A percentile compares a stretch with the other conserved stretches of the same genome.
These are phyloP conservation scores for Gnatocerus cornutus DNA, from an alignment of 2,888 invertebrate genomes.

Conservation along the genomic window DNA sequence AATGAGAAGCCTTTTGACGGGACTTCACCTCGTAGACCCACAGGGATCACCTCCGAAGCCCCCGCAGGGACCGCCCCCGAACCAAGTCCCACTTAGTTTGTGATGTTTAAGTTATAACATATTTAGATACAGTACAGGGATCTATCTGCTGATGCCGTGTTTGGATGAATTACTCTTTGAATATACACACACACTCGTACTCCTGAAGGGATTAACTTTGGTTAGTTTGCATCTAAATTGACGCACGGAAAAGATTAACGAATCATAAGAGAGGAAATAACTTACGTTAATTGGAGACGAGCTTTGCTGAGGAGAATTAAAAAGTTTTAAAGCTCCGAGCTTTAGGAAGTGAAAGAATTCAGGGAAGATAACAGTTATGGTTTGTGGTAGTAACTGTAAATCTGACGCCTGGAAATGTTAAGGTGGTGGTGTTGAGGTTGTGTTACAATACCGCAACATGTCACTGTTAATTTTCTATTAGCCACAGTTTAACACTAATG, in stretches of 20 bases:
- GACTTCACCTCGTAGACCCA: conserved; percentile 53
- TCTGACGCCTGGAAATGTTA: background rate
- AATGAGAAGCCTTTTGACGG: conserved; percentile 66
- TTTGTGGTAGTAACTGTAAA: background rate
- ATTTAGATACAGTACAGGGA: conserved; percentile 57
- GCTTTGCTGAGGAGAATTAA: too few relatives aligned
- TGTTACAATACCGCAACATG: background rate
- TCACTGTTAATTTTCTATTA: background rate
- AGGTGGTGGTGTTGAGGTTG: background rate
- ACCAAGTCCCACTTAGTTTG: conserved; percentile 59
- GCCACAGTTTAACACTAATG: background rate
- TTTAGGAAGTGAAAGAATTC: too few relatives aligned
- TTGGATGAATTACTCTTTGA: conserved; percentile 49
- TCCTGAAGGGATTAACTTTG: conserved; percentile 51
- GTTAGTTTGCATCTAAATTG: conserved; percentile 56
- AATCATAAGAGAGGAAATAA: conserved; percentile 25
- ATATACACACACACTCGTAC: conserved; percentile 42
- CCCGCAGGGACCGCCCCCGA: conserved; percentile 47
- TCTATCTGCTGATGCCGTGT: conserved; percentile 15
- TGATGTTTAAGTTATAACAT: conserved; percentile 66
- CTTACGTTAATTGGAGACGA: too few relatives aligned
- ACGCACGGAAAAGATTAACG: conserved; percentile 39
- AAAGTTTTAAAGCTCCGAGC: too few relatives aligned
- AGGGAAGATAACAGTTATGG: too few relatives aligned
- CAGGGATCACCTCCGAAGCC: conserved; percentile 48